phyloP scores from a whole-genome alignment of 2,888 invertebrate genomes.

The Linyphia triangularis region DNA sequence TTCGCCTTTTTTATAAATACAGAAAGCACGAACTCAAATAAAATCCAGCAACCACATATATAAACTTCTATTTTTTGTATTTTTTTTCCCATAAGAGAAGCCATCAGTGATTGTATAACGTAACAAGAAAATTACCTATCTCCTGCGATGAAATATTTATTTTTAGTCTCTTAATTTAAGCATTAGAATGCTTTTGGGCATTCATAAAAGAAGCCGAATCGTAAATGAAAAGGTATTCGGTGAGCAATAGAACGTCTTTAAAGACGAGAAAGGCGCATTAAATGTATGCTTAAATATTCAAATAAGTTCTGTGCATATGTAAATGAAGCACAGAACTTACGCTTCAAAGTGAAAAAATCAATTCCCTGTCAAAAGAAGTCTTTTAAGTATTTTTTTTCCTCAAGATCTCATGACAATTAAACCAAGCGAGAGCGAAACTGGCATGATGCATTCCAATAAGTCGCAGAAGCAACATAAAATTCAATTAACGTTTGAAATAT shows the following conservation, averaged over 20 bases:
- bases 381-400: constrained; percentile 35
- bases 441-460: not conserved
- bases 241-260: constrained; percentile 38
- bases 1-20: no score
- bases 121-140: not conserved
- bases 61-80: no score
- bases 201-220: constrained; percentile 29
- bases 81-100: no score
- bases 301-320: constrained; percentile 50
- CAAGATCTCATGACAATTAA: constrained; percentile 35
- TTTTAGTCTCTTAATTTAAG: constrained; percentile 2
- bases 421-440: constrained; percentile 22
- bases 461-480: no score
- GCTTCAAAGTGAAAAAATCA: constrained; percentile 16
- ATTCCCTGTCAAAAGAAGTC: constrained; percentile 29
- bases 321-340: constrained; percentile 45
- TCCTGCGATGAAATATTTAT: constrained; percentile 42
- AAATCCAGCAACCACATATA: no score
- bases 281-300: constrained; percentile 66
- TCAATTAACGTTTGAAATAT: no score
- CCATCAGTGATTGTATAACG: not conserved
- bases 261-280: constrained; percentile 37
- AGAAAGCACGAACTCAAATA: no score
- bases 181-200: not conserved
- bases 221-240: constrained; percentile 33